Conservation (phyloP, 2,113 vertebrate species). For the Otus sunia region DNA sequence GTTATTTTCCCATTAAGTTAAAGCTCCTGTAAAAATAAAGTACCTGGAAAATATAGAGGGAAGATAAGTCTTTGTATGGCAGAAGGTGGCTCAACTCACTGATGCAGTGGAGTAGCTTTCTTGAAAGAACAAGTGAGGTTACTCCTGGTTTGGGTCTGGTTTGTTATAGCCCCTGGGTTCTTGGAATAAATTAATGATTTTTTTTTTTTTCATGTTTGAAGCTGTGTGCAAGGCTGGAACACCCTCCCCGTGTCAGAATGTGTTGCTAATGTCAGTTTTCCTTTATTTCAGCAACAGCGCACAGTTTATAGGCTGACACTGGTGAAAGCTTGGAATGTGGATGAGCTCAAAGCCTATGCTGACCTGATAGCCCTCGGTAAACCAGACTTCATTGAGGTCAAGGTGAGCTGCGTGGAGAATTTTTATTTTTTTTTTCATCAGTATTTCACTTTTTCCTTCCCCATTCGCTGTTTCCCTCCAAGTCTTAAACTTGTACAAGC, state of each 20-base stretch:
- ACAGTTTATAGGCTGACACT: conserved; percentile 92
- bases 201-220: background rate
- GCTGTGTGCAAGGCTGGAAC: background rate
- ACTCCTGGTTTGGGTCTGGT: background rate
- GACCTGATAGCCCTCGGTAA: conserved; percentile 86
- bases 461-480: background rate
- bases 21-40: background rate
- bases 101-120: background rate
- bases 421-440: background rate
- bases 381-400: conserved; percentile 94
- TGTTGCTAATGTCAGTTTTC: background rate
- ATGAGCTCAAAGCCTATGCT: conserved; percentile 88
- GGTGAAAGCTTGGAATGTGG: conserved; percentile 96
- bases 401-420: conserved; percentile 76
- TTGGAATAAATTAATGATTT: background rate
- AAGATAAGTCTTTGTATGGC: background rate
- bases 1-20: background rate
- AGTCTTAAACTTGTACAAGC: background rate
- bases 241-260: too few species aligned
- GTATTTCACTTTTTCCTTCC: background rate
- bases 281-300: conserved; percentile 82
- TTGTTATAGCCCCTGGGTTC: background rate
- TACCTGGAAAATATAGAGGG: background rate
- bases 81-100: background rate
- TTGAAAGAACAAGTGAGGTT: background rate